Conservation (phyloP, 2,888 invertebrate genomes). For the Rutpela maculata region DNA sequence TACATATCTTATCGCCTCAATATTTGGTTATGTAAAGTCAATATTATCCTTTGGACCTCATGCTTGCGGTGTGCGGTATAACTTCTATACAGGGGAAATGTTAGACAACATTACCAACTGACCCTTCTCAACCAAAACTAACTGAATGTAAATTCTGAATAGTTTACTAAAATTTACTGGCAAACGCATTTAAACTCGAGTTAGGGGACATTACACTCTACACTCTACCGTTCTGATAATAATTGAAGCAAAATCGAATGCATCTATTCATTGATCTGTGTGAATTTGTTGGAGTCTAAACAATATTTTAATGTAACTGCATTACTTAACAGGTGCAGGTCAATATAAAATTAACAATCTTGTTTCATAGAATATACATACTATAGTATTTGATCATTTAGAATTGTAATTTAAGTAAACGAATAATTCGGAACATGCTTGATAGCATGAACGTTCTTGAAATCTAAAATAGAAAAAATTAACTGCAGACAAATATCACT, state of each 20-base stretch:
- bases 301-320: not conserved
- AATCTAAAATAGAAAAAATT: no score
- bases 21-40: not conserved
- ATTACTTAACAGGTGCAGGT: not conserved
- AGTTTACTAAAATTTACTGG: not conserved
- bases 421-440: no score
- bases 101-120: not conserved
- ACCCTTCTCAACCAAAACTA: not conserved
- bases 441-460: no score
- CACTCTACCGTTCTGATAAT: not conserved
- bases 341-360: not conserved
- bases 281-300: not conserved
- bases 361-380: not conserved
- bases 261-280: not conserved
- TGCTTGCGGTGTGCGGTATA: not conserved
- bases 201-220: not conserved
- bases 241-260: conserved; percentile 3
- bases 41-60: not conserved
- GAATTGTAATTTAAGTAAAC: no score
- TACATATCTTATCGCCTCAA: not conserved
- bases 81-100: not conserved
- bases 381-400: no score
- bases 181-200: not conserved
- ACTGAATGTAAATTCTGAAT: not conserved
- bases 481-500: no score